Evolutionary conservation across 2,113 vertebrate species (phyloP).

Genomic region (Dromiciops gliroides): DNA sequence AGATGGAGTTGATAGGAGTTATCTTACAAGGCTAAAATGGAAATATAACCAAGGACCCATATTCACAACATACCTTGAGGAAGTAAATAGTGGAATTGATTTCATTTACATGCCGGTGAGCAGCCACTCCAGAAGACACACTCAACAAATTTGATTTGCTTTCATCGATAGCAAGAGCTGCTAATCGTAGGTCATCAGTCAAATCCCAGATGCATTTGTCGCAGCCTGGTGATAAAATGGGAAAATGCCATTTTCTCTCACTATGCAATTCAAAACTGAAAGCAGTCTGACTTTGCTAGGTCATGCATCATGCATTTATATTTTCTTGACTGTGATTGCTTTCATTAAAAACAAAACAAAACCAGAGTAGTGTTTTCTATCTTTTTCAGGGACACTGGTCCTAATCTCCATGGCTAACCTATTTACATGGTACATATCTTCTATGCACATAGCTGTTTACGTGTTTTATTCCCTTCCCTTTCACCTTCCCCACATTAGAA

Average conservation of each 20-base stretch:
- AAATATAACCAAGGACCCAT: background rate
- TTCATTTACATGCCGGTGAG: constrained; percentile 90
- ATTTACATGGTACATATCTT: background rate
- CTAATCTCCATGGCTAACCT: background rate
- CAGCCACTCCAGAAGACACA: constrained; percentile 94
- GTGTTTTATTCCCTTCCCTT: background rate
- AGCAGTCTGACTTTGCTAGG: background rate
- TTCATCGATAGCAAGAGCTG: constrained; percentile 90
- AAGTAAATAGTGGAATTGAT: constrained; percentile 89
- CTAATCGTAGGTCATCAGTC: constrained; percentile 90
- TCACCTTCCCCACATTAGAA: background rate
- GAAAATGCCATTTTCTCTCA: constrained; percentile 29
- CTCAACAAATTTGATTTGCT: constrained; percentile 90
- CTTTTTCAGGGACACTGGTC: background rate
- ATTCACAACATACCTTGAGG: constrained; percentile 84
- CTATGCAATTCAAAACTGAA: constrained; percentile 12
- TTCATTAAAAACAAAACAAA: background rate
- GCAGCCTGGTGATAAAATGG: constrained; percentile 85
- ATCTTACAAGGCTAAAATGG: background rate
- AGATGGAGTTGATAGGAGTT: background rate
- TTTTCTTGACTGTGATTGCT: background rate
- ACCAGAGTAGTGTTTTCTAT: background rate
- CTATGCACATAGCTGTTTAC: background rate
- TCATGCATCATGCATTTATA: background rate
- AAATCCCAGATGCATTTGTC: constrained; percentile 97